phyloP scores from a whole-genome alignment of 2,888 invertebrate genomes.

The Cancer borealis region DNA sequence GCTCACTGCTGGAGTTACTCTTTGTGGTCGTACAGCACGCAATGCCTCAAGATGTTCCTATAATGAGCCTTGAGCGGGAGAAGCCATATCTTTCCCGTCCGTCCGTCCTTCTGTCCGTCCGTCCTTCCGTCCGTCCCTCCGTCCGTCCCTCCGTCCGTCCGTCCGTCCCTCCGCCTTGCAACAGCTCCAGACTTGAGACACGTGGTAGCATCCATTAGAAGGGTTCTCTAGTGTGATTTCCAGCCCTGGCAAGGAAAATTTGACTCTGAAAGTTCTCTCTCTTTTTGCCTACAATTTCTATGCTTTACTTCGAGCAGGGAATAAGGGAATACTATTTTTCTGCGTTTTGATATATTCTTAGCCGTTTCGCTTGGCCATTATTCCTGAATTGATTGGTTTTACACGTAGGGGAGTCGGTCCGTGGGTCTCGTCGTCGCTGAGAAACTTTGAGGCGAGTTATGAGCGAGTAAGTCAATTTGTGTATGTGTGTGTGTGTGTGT shows the following conservation, averaged over 20 bases:
- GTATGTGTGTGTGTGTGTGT: not conserved
- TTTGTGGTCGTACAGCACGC: not conserved
- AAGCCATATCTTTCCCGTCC: too few species aligned
- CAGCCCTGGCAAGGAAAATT: not conserved
- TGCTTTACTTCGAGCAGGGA: not conserved
- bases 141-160: not conserved
- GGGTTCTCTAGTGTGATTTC: not conserved
- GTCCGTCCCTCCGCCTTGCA: not conserved
- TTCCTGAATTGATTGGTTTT: not conserved
- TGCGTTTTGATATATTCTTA: not conserved
- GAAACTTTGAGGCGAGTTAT: too few species aligned
- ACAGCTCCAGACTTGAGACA: not conserved
- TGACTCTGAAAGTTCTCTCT: not conserved
- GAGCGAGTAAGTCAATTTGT: not conserved
- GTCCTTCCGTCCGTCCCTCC: not conserved
- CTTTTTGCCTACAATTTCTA: not conserved
- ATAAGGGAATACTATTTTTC: not conserved
- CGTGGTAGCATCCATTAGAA: not conserved
- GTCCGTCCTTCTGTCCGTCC: not conserved
- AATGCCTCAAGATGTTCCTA: not conserved
- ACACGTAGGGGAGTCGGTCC: not conserved
- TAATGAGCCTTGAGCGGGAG: not conserved
- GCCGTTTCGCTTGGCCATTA: not conserved
- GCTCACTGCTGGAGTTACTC: not conserved
- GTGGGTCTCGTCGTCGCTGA: not conserved